Base-by-base conservation (phyloP, 2,888 invertebrate species). In the Zonitis immaculata region DNA sequence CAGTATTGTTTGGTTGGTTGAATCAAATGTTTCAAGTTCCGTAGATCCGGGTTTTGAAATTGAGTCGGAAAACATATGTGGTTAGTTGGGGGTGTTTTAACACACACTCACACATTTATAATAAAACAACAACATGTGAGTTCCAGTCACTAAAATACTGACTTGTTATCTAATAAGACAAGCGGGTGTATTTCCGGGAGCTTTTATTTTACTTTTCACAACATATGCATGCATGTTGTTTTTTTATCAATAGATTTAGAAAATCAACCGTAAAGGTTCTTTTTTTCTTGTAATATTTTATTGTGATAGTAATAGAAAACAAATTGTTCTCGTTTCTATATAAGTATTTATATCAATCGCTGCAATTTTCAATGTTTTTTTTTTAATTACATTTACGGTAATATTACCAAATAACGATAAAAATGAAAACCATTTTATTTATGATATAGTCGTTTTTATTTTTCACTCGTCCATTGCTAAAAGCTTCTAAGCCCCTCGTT, bases 31-130 rank as follows among this genome's bases (percentile, higher is more conserved):
- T 32, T 44, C 43, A 42, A 12, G 28, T 44, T 35, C 45, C 50
- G 43, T 48, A 56, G 57, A 51, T 57, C 57, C 57, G 57, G 54
- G 54, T 51, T 54, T 51, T 57, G 49, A 57, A 54, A 49, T 54
- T 49, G 54, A 49, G 27, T 50, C 52, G 30, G 22, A 48, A 49
- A 35, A 35, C 35, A 35, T 54, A 54, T 57, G 51, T 57, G 53
- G 51, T n/a, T 26, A 26, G 43, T 42, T 47, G 47, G 46, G 57
- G 49, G 47, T 14, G 32, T n/a, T n/a, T n/a, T n/a, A n/a, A n/a
- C n/a, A n/a, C n/a, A n/a, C n/a, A n/a, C n/a, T n/a, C n/a, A n/a
- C n/a, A n/a, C n/a, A n/a, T n/a, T n/a, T n/a, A n/a, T n/a, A n/a
- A n/a, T n/a, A 12, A 30, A 5, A 30, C n/a, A 30, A 30, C 35